Base-by-base conservation (phyloP, 2,888 invertebrate genomes). In the Cryptocephalus primarius region DNA sequence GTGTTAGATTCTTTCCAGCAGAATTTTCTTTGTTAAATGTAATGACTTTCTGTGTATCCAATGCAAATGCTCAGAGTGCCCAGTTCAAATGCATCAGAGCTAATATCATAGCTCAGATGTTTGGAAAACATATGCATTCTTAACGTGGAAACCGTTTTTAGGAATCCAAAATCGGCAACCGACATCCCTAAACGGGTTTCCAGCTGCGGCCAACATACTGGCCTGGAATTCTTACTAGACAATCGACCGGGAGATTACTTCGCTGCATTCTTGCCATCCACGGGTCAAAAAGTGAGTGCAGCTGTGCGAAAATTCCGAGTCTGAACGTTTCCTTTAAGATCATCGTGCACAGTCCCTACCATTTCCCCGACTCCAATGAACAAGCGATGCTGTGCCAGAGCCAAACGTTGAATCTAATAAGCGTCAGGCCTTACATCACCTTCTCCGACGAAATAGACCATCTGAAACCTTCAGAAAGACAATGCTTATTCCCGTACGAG, bases 131-230 rank as follows among this genome's bases (percentile, higher is more conserved):
- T 2, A 22, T 2, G 6, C 22, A 22, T 22, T 22, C 22, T 22
- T 22, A 6, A 22, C 6, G 6, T 22, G 22, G 6, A 22, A 22
- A 22, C 6, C 22, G 22, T 22, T 22, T 22, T 22, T 6, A 22
- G 22, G 6, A 22, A 22, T 22, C 6, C 22, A 4, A 22, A 22
- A 22, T 22, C 22, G 2, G 2, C 22, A 22, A 22, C 6, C 22
- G 22, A 22, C 22, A 22, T 22, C 2, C 81, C 83, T 0, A 74
- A 76, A 45, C 75, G 78, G 1, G 77, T 82, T 1, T 79, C 82
- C 0, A 79, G 82, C 0, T 83, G 83, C 57, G 85, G 85, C 0
- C 80, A 78, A 59, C 76, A 80, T 56, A 82, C 81, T 0, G 85
- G 82, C 0, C 68, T 85, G 1, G 77, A 79, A 0, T 72, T 80